phyloP scores from a whole-genome alignment of 2,797 vertebrate genomes.

The Dicrostonyx torquatus region DNA sequence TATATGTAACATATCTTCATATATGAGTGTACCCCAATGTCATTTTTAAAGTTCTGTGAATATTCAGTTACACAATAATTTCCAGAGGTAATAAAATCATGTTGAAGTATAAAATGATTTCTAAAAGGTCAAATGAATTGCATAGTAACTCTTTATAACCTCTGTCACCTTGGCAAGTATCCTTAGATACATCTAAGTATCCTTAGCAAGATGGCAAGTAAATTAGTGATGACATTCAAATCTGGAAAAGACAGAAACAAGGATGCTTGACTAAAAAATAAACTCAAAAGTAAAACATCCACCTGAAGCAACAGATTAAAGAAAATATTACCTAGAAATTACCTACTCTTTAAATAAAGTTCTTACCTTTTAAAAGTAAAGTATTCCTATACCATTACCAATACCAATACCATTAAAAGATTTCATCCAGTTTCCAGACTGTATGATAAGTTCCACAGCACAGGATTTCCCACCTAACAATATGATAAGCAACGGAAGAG shows the following conservation, averaged over 20 bases:
- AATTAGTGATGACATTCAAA: constrained; percentile 35
- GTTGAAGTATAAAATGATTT: constrained; percentile 16
- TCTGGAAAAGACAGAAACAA: background rate
- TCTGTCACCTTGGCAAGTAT: constrained; percentile 38
- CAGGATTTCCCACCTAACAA: background rate
- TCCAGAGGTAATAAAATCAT: constrained; percentile 50
- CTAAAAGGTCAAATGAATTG: constrained; percentile 32
- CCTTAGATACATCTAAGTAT: constrained; percentile 13
- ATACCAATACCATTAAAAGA: background rate
- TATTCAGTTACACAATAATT: constrained; percentile 11
- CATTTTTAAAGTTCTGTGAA: constrained; percentile 31
- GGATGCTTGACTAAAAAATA: constrained; percentile 30
- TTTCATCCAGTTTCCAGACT: constrained; percentile 31
- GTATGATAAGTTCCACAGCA: background rate
- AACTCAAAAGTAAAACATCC: constrained; percentile 40
- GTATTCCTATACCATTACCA: constrained; percentile 41
- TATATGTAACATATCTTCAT: background rate
- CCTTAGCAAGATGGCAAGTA: constrained; percentile 10
- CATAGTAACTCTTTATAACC: background rate
- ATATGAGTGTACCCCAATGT: background rate
- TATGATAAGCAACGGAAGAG: constrained; percentile 2
- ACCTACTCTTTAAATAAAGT: constrained; percentile 24
- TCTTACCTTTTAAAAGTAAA: constrained; percentile 19
- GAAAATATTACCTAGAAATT: constrained; percentile 32
- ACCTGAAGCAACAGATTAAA: constrained; percentile 49